Base-by-base conservation (phyloP, 2,113 vertebrate species). In the Elgaria multicarinata region DNA sequence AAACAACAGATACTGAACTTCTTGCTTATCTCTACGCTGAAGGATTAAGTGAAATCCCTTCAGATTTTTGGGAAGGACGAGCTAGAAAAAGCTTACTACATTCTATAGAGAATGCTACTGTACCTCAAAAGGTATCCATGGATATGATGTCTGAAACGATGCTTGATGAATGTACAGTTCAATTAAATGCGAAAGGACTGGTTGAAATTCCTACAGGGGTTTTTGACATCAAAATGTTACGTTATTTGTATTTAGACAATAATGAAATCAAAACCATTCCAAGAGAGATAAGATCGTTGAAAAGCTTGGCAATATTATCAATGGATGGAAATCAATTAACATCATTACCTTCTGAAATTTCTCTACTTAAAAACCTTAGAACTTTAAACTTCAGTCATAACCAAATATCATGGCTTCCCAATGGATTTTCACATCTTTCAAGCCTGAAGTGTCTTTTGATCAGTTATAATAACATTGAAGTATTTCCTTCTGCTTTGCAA, bases 301-400 rank as follows among this genome's bases (percentile, higher is more conserved):
- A 50, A 66, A 87, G 94, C 67, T 91, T 97, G 90, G 95, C 97
- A 93, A 86, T 94, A 85, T 67, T 97, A 31, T 95, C 92, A 28
- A 88, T 97, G 71, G 92, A 95, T 93, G 92, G 91, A 94, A 98
- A 96, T 6, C 90, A 16, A 6, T 91, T 96, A 87, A 90, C 46
- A 22, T 89, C 91, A 28, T 85, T 97, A 89, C 96, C 96, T 79
- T 31, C 77, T 90, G 94, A 96, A 92, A 95, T 97, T 91, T 64
- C 89, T 10, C 93, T 92, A 33, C 84, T 97, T 92, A n/a, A 53
- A 76, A 94, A 96, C 76, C 81, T 97, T 82, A 94, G 8, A 79
- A 89, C 91, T 78, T 86, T 97, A 92, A 95, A 96, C 77, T 81
- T 95, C 50, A 93, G n/a, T 88, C 85, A 94, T 75, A 96, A 96